Evolutionary conservation across 2,797 vertebrate genomes (phyloP).

Genomic region (Platalea minor): DNA sequence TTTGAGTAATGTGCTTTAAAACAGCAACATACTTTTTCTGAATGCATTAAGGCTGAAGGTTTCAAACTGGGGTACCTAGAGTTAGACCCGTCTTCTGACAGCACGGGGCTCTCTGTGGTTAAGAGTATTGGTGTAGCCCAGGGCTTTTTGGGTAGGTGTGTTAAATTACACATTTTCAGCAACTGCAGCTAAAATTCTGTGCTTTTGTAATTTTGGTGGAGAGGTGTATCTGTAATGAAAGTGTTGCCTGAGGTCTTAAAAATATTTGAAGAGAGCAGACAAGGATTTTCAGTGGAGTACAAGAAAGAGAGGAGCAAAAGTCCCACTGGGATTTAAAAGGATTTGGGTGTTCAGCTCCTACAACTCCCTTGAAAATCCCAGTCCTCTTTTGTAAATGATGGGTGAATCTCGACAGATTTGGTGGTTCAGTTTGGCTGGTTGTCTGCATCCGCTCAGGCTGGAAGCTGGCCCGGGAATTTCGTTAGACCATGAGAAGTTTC

Average conservation of each 20-base stretch:
- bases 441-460: conserved; percentile 46
- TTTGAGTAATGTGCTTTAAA: conserved; percentile 51
- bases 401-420: conserved; percentile 49
- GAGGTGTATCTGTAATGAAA: neutral
- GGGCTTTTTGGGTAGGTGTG: neutral
- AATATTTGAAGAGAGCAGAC: neutral
- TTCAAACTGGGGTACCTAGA: conserved; percentile 2
- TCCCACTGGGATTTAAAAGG: neutral
- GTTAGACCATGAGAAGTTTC: conserved; percentile 63
- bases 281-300: neutral
- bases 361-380: neutral
- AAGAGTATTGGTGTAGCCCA: neutral
- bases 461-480: conserved; percentile 59
- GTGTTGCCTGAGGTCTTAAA: neutral
- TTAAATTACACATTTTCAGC: neutral
- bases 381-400: neutral
- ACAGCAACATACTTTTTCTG: conserved; percentile 41
- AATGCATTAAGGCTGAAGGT: conserved; percentile 28
- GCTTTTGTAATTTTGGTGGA: neutral
- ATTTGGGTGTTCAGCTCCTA: neutral
- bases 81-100: neutral
- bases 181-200: neutral
- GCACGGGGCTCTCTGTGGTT: neutral
- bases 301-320: neutral
- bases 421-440: conserved; percentile 57